These are phyloP conservation scores for Montifringilla adamsi DNA, from an alignment of 2,113 vertebrate species.

Conservation along the genomic window DNA sequence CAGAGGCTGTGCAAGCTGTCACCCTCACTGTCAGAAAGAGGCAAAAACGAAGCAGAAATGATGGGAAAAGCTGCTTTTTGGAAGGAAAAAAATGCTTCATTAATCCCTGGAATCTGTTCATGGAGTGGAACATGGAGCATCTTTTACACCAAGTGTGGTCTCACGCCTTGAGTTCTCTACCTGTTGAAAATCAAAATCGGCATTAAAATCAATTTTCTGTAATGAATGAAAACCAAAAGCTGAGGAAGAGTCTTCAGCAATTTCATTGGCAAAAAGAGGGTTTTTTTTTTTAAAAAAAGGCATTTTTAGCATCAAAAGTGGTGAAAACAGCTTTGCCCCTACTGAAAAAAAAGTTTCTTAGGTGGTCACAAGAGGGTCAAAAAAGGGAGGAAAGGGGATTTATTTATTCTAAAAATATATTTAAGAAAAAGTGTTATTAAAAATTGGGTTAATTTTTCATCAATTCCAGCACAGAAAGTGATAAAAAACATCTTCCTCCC, in stretches of 20 bases:
- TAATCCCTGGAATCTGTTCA: conserved; percentile 31
- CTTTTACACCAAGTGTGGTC: neutral
- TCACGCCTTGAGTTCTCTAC: neutral
- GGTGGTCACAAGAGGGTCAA: neutral
- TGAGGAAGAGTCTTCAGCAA: neutral
- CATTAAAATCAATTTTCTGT: conserved; percentile 43
- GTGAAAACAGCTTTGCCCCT: neutral
- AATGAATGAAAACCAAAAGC: conserved; percentile 15
- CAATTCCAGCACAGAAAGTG: neutral
- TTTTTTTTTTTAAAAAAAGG: neutral
- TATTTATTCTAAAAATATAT: neutral
- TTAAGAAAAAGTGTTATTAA: neutral
- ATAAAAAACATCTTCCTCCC: neutral
- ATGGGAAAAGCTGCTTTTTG: conserved; percentile 18
- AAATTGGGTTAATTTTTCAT: neutral
- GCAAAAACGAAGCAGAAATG: conserved; percentile 24
- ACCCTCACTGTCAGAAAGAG: neutral
- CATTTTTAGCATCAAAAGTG: neutral
- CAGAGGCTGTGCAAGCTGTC: neutral
- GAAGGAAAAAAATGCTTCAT: conserved; percentile 8
- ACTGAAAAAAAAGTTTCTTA: neutral
- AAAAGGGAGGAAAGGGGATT: neutral
- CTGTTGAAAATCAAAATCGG: conserved; percentile 57
- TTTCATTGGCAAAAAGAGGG: conserved; percentile 14
- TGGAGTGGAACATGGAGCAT: neutral